Evolutionary conservation across 2,797 vertebrate species (phyloP).

Genomic region (Notolabrus celidotus): DNA sequence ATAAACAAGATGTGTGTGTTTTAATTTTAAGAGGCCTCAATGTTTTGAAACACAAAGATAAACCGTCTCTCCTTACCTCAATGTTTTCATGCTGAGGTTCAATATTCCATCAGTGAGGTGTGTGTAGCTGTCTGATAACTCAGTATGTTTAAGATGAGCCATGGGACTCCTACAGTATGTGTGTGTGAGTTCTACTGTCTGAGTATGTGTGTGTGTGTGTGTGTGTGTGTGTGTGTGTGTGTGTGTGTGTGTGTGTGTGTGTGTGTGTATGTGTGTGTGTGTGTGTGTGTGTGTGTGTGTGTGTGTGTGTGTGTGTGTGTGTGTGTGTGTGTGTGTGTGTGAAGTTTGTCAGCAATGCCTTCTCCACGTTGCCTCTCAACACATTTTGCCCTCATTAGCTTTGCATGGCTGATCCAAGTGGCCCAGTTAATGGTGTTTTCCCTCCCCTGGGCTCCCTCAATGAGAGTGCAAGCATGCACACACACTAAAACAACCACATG

Average conservation of each 20-base stretch:
- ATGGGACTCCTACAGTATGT: background rate
- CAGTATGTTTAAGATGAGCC: background rate
- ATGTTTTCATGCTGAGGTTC: too few species aligned
- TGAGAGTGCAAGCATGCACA: slow-evolving; percentile 34
- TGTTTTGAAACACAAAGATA: slow-evolving; percentile 7
- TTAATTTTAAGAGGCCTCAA: too few species aligned
- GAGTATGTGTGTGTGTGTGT: slow-evolving; percentile 13
- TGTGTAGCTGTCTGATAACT: slow-evolving; percentile 8
- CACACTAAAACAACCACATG: slow-evolving; percentile 11
- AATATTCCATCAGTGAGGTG: background rate
- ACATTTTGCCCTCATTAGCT: slow-evolving; percentile 77
- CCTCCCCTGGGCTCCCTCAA: slow-evolving; percentile 63
- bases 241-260: slow-evolving; percentile 16
- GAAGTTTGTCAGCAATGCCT: slow-evolving; percentile 33
- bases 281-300: slow-evolving; percentile 9
- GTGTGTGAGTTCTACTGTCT: slow-evolving; percentile 11
- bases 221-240: slow-evolving; percentile 14
- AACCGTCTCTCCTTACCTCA: background rate
- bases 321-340: slow-evolving; percentile 16
- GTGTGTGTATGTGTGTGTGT: slow-evolving; percentile 12
- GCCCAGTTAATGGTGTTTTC: slow-evolving; percentile 67
- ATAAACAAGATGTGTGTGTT: too few species aligned
- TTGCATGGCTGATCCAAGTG: slow-evolving; percentile 72
- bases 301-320: slow-evolving; percentile 14
- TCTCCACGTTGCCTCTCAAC: slow-evolving; percentile 51